Base-by-base conservation (phyloP, 2,797 vertebrate genomes). In the Acanthis flammea region DNA sequence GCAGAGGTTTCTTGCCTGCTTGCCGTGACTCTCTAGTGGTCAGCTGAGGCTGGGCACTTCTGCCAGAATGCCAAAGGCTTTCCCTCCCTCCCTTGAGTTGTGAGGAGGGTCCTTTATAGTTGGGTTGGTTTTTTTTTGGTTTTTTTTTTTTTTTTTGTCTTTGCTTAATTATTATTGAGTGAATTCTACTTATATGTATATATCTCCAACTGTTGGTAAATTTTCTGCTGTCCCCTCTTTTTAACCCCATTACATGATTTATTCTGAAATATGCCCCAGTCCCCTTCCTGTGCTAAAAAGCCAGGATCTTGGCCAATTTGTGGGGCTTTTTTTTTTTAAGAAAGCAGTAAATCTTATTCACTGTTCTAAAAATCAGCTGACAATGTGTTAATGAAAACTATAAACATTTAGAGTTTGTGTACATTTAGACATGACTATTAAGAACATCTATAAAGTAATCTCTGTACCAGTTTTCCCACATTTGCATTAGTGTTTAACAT, bases 161-260 rank as follows among this genome's bases (percentile, higher is more conserved):
- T 74, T 63, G 22, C 28, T 54, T 85, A 57, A 39, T 27, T 74
- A 86, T 33, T 31, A 35, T 35, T 6, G 75, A 77, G 51, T 70
- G 5, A 70, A n/a, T 73, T 92, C 25, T 63, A 2, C 53, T 58
- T 89, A 28, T 2, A 14, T 22, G 8, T 44, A 30, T 35, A 15
- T 77, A 39, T 75, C 65, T 78, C 39, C 7, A 11, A 48, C 48
- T 91, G 77, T 39, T 77, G 74, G 55, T 84, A 60, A 70, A 93
- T 92, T 75, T 95, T 95, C 54, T 90, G 19, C 54, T 79, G 88
- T 65, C 70, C 92, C 72, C 92, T 93, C 84, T 70, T 86, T 86
- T 94, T 91, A 87, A 94, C 90, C 17, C 54, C 19, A 12, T 53
- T 89, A 12, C 63, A 51, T 92, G 62, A 92, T 93, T 84, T 92